Evolutionary conservation across 2,797 vertebrate species (phyloP).

Genomic region (Alosa sapidissima): DNA sequence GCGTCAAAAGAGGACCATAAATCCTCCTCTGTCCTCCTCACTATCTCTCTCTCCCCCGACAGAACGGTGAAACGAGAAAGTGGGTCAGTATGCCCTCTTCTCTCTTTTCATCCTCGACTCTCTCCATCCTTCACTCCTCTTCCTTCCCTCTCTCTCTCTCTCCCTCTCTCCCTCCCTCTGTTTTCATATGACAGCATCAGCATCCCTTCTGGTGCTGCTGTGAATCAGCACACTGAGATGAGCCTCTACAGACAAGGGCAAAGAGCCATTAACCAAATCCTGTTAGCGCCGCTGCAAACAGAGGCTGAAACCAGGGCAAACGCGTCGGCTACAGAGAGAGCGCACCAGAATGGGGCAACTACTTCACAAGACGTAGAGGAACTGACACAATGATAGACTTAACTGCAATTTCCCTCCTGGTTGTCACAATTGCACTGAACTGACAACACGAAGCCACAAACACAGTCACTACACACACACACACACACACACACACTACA

Average conservation of each 20-base stretch:
- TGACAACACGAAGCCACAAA: neutral
- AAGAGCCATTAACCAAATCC: neutral
- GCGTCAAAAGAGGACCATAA: slow-evolving; percentile 25
- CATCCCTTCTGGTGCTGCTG: neutral
- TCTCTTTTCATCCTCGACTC: slow-evolving; percentile 17
- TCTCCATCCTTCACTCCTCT: neutral
- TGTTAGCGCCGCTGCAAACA: neutral
- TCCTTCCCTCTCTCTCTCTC: neutral
- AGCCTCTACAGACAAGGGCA: neutral
- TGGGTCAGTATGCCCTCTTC: slow-evolving; percentile 38
- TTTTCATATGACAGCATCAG: neutral
- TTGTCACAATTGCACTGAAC: neutral
- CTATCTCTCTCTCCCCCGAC: slow-evolving; percentile 23
- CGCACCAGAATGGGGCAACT: neutral
- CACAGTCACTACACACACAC: neutral
- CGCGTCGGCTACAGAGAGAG: neutral
- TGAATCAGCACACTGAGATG: neutral
- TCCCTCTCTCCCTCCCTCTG: neutral
- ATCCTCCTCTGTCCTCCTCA: slow-evolving; percentile 20
- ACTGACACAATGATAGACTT: neutral
- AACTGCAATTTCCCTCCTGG: neutral
- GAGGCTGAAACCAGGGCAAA: neutral
- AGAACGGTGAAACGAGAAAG: slow-evolving; percentile 31
- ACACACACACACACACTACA: neutral
- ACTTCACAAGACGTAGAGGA: neutral